Evolutionary conservation across 2,888 invertebrate species (phyloP).

Genomic region (Julus scanicus): DNA sequence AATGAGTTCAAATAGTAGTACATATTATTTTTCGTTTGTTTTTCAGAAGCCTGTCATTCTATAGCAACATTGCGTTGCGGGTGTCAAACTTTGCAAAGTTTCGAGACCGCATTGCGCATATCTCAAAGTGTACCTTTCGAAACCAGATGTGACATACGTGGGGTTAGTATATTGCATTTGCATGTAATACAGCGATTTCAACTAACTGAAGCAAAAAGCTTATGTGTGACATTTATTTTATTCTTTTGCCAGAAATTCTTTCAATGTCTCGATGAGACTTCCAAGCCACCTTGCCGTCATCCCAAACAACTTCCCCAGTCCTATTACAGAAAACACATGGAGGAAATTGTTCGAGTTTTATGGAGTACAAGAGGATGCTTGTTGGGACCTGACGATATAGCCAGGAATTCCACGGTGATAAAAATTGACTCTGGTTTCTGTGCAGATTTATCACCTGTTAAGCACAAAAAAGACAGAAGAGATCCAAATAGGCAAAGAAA

Average conservation of each 20-base stretch:
- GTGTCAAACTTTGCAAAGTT: neutral
- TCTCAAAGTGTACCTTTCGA: neutral
- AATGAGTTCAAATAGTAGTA: neutral
- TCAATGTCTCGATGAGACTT: slow-evolving; percentile 4
- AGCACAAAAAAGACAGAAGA: neutral
- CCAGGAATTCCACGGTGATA: slow-evolving; percentile 32
- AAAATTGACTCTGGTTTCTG: slow-evolving; percentile 47
- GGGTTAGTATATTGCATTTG: slow-evolving; percentile 4
- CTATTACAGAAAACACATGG: slow-evolving; percentile 9
- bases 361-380: slow-evolving; percentile 49
- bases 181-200: no score
- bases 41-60: slow-evolving; percentile 49
- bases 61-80: slow-evolving; percentile 17
- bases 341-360: slow-evolving; percentile 23
- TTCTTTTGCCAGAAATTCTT: slow-evolving; percentile 48
- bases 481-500: neutral
- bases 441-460: neutral
- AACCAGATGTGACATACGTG: slow-evolving; percentile 38
- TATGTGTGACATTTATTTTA: neutral
- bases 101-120: neutral
- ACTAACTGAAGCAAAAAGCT: neutral
- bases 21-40: neutral
- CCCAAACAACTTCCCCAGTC: neutral
- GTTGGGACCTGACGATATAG: slow-evolving; percentile 14
- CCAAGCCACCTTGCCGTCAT: slow-evolving; percentile 44